Percentiles rank a stretch among this genome's conserved stretches.
phyloP scores from a whole-genome alignment of 2,888 invertebrate species.

The Conops quadrifasciatus region DNA sequence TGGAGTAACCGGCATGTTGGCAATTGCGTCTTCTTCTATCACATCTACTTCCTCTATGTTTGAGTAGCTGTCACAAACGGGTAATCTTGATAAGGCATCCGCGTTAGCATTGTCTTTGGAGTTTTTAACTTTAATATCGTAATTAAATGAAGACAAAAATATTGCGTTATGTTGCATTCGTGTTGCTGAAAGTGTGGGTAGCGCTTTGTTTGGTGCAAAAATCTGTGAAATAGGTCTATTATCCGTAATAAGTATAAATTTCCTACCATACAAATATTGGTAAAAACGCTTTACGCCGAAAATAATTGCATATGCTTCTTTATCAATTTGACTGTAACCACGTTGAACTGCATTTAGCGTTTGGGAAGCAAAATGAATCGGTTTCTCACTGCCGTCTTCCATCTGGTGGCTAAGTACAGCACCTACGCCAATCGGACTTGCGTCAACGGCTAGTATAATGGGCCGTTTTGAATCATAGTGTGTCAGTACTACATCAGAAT shows the following conservation, averaged over 20 bases:
- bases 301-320: slow-evolving; percentile 55
- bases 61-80: not conserved
- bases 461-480: slow-evolving; percentile 50
- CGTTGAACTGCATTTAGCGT: slow-evolving; percentile 44
- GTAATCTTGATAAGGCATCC: no score
- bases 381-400: slow-evolving; percentile 56
- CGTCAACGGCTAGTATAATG: slow-evolving; percentile 51
- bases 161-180: slow-evolving; percentile 47
- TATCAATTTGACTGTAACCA: slow-evolving; percentile 40
- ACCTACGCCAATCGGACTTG: slow-evolving; percentile 49
- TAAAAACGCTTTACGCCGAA: slow-evolving; percentile 51
- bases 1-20: not conserved
- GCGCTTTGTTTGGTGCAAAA: slow-evolving; percentile 40
- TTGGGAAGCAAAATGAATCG: slow-evolving; percentile 57
- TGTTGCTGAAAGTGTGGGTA: slow-evolving; percentile 44
- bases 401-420: slow-evolving; percentile 56
- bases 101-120: slow-evolving; percentile 34
- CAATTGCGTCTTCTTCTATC: not conserved
- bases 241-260: slow-evolving; percentile 34
- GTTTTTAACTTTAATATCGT: slow-evolving; percentile 27
- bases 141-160: slow-evolving; percentile 30
- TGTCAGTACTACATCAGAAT: slow-evolving; percentile 44
- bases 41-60: slow-evolving; percentile 12
- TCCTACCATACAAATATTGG: slow-evolving; percentile 38
- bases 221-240: slow-evolving; percentile 46